These are phyloP conservation scores for Rhadinocentrus ornatus DNA, from an alignment of 2,797 vertebrate species.

Conservation along the genomic window DNA sequence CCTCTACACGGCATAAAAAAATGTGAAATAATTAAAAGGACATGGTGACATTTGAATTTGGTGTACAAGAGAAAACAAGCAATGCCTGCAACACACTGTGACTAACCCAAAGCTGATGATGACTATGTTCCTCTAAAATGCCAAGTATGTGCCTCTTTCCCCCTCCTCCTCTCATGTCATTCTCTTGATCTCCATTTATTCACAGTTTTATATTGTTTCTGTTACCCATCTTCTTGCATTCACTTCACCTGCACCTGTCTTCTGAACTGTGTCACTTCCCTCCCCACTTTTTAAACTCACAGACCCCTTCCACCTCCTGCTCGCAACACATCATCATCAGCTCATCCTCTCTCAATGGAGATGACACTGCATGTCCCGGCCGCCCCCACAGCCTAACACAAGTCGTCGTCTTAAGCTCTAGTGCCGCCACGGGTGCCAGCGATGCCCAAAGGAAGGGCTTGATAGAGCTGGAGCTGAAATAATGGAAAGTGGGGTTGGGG, in stretches of 20 bases:
- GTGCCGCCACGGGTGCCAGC: slow-evolving; percentile 20
- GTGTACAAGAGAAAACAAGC: slow-evolving; percentile 40
- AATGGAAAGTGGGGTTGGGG: not conserved
- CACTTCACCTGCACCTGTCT: slow-evolving; percentile 34
- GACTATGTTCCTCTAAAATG: slow-evolving; percentile 56
- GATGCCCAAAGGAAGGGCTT: slow-evolving; percentile 27
- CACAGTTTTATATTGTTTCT: not conserved
- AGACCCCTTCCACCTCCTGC: slow-evolving; percentile 12
- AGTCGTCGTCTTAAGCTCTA: slow-evolving; percentile 33
- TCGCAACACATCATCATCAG: slow-evolving; percentile 25
- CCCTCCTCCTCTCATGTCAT: slow-evolving; percentile 31
- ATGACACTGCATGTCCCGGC: slow-evolving; percentile 30
- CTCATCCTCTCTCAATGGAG: slow-evolving; percentile 25
- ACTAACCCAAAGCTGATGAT: slow-evolving; percentile 56
- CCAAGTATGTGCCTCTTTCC: slow-evolving; percentile 47
- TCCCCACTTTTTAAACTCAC: not conserved
- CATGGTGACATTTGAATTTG: slow-evolving; percentile 68
- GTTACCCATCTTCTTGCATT: slow-evolving; percentile 11
- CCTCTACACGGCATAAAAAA: slow-evolving; percentile 25
- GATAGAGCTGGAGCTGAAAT: slow-evolving; percentile 17
- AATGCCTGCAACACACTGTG: slow-evolving; percentile 35
- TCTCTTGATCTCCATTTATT: slow-evolving; percentile 23
- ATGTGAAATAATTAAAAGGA: slow-evolving; percentile 55
- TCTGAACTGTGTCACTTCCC: not conserved
- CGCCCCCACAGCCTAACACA: slow-evolving; percentile 47